Evolutionary conservation across 2,888 invertebrate species (phyloP), one percentile per base, ranked within the genome.

Genomic region (Yponomeuta cagnagella): DNA sequence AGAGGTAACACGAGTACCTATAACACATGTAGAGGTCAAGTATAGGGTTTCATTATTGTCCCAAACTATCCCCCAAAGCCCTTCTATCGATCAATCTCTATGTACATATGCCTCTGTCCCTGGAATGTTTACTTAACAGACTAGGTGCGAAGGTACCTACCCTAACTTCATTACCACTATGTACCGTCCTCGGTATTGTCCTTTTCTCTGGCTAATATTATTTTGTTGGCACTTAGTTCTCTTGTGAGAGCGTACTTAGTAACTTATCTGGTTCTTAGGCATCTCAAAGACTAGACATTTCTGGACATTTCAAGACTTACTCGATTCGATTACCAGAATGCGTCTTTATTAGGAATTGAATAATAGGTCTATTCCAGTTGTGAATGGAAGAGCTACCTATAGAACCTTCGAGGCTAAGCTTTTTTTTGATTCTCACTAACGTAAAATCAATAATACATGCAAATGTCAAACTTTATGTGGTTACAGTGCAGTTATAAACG

Each of bases 11-110:
- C 23, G 23, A 58, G 12, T 58, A 23, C 23, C 23, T 23, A 58
- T 58, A 12, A 15, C 15, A 65, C 8, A 9, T 0, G 30, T 8
- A 12, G 33, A 30, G 30, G 33, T 65, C 30, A 65, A n/a, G 43
- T 67, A 37, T 67, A 67, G 37, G 67, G 43, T 67, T 67, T 37
- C 67, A 43, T 37, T 67, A 67, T 67, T 37, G 37, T 33, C 67
- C 67, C 33, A 67, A 15, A 43, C 67, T 43, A 64, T 64, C 64
- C 31, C 12, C 37, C n/a, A 67, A 4, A 37, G n/a, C 15, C 67
- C 67, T 67, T 67, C 67, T 31, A 67, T 67, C 67, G n/a, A 67
- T 67, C 67, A 67, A 3, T n/a, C n/a, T n/a, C 64, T 30, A 30
- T 30, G 64, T 64, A 30, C 31, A 64, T 64, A 30, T 64, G 31